These are phyloP conservation scores for Pardalotus punctatus DNA, from an alignment of 2,113 vertebrate species.

Conservation along the genomic window DNA sequence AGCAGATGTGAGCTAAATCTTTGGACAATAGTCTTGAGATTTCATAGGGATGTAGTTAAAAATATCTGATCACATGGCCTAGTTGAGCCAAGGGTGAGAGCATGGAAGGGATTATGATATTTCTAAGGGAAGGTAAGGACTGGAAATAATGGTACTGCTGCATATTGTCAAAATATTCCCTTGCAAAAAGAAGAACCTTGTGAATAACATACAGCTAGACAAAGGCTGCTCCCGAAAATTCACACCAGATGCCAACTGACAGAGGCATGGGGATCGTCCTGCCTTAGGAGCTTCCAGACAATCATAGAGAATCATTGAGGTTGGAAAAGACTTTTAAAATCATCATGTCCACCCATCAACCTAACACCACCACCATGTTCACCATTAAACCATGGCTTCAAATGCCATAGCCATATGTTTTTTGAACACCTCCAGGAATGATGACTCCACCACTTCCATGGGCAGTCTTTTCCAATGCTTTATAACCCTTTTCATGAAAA, in stretches of 20 bases:
- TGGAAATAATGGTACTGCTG: neutral
- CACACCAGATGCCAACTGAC: accelerated
- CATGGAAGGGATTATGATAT: neutral
- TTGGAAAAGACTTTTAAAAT: neutral
- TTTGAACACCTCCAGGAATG: neutral
- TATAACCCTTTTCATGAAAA: neutral
- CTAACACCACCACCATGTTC: neutral
- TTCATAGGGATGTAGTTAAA: neutral
- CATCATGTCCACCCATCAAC: neutral
- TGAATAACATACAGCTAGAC: neutral
- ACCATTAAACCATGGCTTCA: neutral
- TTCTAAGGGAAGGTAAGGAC: neutral
- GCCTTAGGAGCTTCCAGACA: neutral
- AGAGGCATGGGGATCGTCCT: neutral
- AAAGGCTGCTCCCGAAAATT: neutral
- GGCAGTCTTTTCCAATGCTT: neutral
- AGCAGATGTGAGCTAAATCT: constrained; percentile 2
- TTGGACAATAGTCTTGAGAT: constrained; percentile 23
- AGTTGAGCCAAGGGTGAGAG: neutral
- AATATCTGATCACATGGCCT: neutral
- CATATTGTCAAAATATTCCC: neutral
- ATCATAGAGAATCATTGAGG: accelerated
- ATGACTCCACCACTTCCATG: neutral
- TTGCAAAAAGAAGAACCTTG: neutral
- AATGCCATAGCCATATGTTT: neutral